Conservation (phyloP, 2,888 invertebrate genomes). For the Philereme vetulata region DNA sequence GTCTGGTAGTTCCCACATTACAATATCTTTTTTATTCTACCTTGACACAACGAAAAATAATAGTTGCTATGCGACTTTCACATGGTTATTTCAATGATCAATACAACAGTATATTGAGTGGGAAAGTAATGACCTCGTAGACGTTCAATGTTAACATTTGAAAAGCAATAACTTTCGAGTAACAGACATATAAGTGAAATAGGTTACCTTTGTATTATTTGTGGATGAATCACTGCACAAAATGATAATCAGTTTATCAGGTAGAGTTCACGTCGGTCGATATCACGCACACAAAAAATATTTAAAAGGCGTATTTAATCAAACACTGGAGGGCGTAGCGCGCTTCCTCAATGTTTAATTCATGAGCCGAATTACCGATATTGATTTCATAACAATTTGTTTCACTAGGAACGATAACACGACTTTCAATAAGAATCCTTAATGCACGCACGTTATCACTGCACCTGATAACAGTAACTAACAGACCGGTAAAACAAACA, state of each 20-base stretch:
- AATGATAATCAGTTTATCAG: slow-evolving; percentile 20
- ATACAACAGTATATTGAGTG: background rate
- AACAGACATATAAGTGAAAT: background rate
- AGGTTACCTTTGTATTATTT: slow-evolving; percentile 15
- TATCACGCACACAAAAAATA: slow-evolving; percentile 45
- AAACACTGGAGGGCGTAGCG: slow-evolving; percentile 50
- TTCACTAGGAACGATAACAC: slow-evolving; percentile 28
- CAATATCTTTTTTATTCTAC: no score
- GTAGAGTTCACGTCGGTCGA: slow-evolving; percentile 41
- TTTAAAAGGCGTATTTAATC: slow-evolving; percentile 44
- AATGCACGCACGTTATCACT: slow-evolving; percentile 33
- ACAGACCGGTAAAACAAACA: slow-evolving; percentile 13
- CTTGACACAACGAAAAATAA: no score
- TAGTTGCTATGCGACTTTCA: no score
- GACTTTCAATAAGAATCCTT: slow-evolving; percentile 51
- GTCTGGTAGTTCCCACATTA: no score
- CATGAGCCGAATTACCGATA: slow-evolving; percentile 47
- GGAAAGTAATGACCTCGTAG: background rate
- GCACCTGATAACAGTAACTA: slow-evolving; percentile 38
- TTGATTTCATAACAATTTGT: slow-evolving; percentile 47
- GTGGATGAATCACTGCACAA: slow-evolving; percentile 13
- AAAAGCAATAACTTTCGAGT: background rate
- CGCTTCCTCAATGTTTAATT: slow-evolving; percentile 52
- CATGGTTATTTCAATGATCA: no score
- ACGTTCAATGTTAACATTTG: background rate